Evolutionary conservation across 2,113 vertebrate species (phyloP).

Genomic region (Hemicordylus capensis): DNA sequence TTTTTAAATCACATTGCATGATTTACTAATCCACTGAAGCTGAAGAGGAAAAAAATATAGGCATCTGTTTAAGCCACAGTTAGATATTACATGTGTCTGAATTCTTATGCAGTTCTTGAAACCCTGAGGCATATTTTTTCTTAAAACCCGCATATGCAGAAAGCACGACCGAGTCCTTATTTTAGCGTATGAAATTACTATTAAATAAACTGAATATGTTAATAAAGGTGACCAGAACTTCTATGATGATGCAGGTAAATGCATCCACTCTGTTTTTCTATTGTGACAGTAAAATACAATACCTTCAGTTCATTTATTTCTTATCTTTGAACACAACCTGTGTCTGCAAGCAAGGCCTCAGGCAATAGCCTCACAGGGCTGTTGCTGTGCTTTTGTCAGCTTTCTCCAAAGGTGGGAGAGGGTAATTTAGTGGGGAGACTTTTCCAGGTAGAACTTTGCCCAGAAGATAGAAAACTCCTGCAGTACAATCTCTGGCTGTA

Average conservation of each 20-base stretch:
- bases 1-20: constrained; percentile 56
- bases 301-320: not conserved
- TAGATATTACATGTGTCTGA: constrained; percentile 27
- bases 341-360: not conserved
- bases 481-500: not conserved
- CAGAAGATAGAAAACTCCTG: not conserved
- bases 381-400: not conserved
- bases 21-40: constrained; percentile 60
- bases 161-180: not conserved
- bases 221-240: not conserved
- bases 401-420: not conserved
- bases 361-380: not conserved
- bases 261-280: not conserved
- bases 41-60: not conserved
- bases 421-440: too few species aligned
- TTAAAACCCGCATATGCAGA: not conserved
- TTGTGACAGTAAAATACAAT: not conserved
- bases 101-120: not conserved
- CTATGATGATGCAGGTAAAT: not conserved
- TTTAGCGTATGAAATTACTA: not conserved
- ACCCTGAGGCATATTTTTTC: constrained; percentile 12
- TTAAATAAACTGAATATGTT: not conserved
- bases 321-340: not conserved
- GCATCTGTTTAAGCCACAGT: not conserved
- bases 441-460: not conserved